Base-by-base conservation (phyloP, 2,797 vertebrate genomes). In the Cetoscarus ocellatus region DNA sequence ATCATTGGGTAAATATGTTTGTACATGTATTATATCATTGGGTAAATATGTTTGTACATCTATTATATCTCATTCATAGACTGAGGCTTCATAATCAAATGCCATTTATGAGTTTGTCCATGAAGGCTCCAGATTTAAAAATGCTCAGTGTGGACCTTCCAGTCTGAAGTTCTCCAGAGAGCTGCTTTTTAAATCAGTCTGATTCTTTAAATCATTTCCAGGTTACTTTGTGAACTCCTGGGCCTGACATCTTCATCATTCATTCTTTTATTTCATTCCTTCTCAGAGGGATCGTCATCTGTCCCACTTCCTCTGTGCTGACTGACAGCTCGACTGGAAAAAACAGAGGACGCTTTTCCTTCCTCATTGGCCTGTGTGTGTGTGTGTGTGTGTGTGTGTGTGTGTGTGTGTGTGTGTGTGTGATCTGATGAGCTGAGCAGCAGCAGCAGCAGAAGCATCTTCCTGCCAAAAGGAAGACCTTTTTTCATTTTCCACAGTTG, bases 311-410 rank as follows among this genome's bases (percentile, higher is more conserved):
- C 87, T 82, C 66, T 61, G 67, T 58, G 65, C 64, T 34, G 43
- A 87, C 69, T 80, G 86, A 88, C 79, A 75, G 80, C 39, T 54
- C 52, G 27, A 62, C 70, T 83, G 86, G 78, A 87, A 85, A 78
- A 88, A 70, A 73, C 58, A 63, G 50, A 57, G 77, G 77, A 75
- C 64, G 77, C 55, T 36, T 58, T 85, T 70, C 75, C 74, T 90
- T 86, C 75, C 76, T 83, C 18, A 1, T 62, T 49, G 75, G 69
- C 65, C 50, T 42, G 48, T 48, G 50, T 58, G 60, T 53, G 66
- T 71, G 52, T 68, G 54, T 57, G 39, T 49, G 62, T 56, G 44
- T 61, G 61, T 56, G 59, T 65, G 64, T 45, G 62, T 38, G 64
- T 74, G 69, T 58, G 42, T 45, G 62, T 38, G 64, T 74, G 69